Evolutionary conservation across 2,113 vertebrate species (phyloP).

Genomic region (Phodopus roborovskii): DNA sequence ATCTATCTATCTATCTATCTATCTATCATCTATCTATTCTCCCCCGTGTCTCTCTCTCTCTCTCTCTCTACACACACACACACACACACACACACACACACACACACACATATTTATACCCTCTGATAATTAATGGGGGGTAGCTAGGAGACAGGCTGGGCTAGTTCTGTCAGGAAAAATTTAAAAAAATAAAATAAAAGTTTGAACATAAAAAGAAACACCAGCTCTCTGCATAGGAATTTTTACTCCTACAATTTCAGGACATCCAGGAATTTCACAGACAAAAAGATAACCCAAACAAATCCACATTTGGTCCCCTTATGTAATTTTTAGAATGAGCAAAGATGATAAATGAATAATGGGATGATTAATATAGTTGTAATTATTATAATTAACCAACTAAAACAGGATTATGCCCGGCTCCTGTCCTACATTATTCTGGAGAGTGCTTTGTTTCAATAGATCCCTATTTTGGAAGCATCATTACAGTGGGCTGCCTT

Average conservation of each 20-base stretch:
- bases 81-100: no score
- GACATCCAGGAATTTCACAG: background rate
- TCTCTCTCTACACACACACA: no score
- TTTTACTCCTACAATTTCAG: background rate
- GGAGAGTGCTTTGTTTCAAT: constrained; percentile 30
- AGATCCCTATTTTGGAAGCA: constrained; percentile 29
- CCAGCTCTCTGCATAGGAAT: background rate
- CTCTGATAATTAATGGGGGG: background rate
- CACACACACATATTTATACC: background rate
- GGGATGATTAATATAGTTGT: constrained; percentile 28
- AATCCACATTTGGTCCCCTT: background rate
- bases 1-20: no score
- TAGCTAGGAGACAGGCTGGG: background rate
- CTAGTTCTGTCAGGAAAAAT: constrained; percentile 33
- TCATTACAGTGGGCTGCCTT: background rate
- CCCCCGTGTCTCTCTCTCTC: no score
- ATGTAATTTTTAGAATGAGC: constrained; percentile 31
- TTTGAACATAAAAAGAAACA: background rate
- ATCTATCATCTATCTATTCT: no score
- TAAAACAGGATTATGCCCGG: background rate
- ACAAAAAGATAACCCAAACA: background rate
- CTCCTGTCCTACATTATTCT: constrained; percentile 26
- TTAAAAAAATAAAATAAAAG: background rate
- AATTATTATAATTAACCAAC: constrained; percentile 55
- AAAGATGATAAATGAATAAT: constrained; percentile 5